A percentile compares a stretch with the other conserved stretches of the same genome.
These are phyloP conservation scores for Pomatorhinus ruficollis DNA, from an alignment of 2,113 vertebrate genomes.

Conservation along the genomic window DNA sequence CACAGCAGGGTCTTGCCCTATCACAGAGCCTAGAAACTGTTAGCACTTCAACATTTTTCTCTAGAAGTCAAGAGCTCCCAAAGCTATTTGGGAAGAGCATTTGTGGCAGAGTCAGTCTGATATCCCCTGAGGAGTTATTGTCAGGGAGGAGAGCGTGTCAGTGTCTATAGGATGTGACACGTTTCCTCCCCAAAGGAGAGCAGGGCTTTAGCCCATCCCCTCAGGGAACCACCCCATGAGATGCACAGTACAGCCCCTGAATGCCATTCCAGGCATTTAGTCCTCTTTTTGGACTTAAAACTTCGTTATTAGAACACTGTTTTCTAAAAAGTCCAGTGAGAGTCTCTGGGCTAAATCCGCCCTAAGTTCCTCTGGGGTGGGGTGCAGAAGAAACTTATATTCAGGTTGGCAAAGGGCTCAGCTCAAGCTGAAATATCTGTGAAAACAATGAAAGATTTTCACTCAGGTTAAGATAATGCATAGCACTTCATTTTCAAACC, in stretches of 20 bases:
- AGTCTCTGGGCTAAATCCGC: background rate
- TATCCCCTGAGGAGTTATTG: background rate
- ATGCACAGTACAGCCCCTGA: background rate
- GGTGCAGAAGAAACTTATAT: rapidly evolving
- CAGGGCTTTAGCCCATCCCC: background rate
- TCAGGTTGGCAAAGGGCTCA: background rate
- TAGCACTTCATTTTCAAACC: background rate
- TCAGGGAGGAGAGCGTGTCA: background rate
- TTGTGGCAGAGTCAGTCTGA: background rate
- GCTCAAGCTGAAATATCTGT: background rate
- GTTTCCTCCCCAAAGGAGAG: background rate
- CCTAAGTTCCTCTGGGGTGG: background rate
- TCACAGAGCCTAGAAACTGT: background rate
- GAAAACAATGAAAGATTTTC: background rate
- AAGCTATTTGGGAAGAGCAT: background rate
- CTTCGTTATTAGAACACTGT: background rate
- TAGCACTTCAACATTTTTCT: background rate
- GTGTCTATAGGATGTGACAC: background rate
- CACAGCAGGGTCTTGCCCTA: background rate
- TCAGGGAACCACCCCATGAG: rapidly evolving
- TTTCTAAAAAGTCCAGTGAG: background rate
- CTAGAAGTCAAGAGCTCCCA: background rate
- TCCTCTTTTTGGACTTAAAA: background rate
- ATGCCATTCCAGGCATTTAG: background rate
- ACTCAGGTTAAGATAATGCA: background rate